Evolutionary conservation across 2,888 invertebrate genomes (phyloP), one percentile per base, ranked within the genome.

Genomic region (Spisula solida): DNA sequence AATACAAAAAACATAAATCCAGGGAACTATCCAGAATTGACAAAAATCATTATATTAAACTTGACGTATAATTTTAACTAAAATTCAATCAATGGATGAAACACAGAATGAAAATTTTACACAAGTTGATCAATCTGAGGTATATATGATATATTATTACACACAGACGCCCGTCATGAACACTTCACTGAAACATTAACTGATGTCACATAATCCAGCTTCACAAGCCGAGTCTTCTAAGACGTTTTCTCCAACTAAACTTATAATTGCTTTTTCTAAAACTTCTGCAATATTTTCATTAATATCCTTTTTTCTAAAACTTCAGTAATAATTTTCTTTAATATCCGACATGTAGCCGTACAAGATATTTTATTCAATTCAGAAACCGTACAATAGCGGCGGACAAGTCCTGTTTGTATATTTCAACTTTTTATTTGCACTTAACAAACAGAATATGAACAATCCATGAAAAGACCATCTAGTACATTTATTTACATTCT

Each of bases 381-480:
- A 25, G n/a, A 66, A 66, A 66, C 25, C 25, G n/a, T 66, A 66
- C 60, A 25, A 25, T 12, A 66, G n/a, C 8, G 10, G 25, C 25
- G 8, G 6, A 10, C 60, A 66, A 25, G 2, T 20, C 56, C n/a
- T 41, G 41, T 41, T 41, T 41, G 41, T 41, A 41, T 25, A 25
- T 66, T 66, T 66, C 12, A 66, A 66, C 20, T 25, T 56, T 66
- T 66, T 66, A 66, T 66, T 66, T 66, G 60, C n/a, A 66, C 60
- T 66, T 25, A 66, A 25, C 60, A 66, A 66, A 66, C 60, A 66
- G 60, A 25, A 25, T 66, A 66, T 25, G 12, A 25, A 66, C 25
- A 66, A 66, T 25, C 41, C 60, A 66, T 66, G 10, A n/a, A 6
- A 66, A 25, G n/a, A 25, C 25, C 60, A 25, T 41, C 41, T 41